phyloP scores from a whole-genome alignment of 64 coral and sea anemone genomes.

The Dendrophyllia cribrosa region DNA sequence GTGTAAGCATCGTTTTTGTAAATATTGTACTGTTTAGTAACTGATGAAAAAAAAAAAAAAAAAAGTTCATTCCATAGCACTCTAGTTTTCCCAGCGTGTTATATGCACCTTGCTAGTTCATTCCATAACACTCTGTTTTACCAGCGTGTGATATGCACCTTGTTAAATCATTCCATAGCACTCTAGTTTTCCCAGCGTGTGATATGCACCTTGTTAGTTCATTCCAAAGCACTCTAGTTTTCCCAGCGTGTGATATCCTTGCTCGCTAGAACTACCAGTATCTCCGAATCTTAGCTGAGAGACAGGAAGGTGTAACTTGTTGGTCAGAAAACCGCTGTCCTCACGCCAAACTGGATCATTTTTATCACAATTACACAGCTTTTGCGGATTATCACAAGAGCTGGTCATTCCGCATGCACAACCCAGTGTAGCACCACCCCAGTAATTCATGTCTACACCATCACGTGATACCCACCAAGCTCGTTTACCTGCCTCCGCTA shows the following conservation, averaged over 20 bases:
- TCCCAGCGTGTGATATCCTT: constrained; percentile 26
- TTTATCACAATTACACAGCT: constrained; percentile 44
- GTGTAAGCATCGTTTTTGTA: too few relatives aligned
- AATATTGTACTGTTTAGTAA: too few relatives aligned
- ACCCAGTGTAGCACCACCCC: constrained; percentile 39
- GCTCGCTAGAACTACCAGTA: background rate
- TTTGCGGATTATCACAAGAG: background rate
- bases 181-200: too few relatives aligned
- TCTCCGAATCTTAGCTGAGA: constrained; percentile 22
- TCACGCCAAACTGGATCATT: constrained; percentile 29
- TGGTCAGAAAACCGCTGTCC: constrained; percentile 51
- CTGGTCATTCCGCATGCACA: constrained; percentile 62
- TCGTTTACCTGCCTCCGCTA: too few relatives aligned
- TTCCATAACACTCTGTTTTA: too few relatives aligned
- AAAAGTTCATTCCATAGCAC: too few relatives aligned
- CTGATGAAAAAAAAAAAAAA: too few relatives aligned
- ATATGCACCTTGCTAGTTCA: too few relatives aligned
- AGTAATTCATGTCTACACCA: constrained; percentile 23
- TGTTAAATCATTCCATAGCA: too few relatives aligned
- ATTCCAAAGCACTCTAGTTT: background rate
- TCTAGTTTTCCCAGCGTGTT: too few relatives aligned
- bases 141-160: too few relatives aligned
- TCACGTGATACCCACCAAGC: constrained; percentile 59
- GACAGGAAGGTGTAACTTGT: constrained; percentile 59
- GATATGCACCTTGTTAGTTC: too few relatives aligned